Evolutionary conservation across 2,113 vertebrate species (phyloP).

Genomic region (Phaethon lepturus): DNA sequence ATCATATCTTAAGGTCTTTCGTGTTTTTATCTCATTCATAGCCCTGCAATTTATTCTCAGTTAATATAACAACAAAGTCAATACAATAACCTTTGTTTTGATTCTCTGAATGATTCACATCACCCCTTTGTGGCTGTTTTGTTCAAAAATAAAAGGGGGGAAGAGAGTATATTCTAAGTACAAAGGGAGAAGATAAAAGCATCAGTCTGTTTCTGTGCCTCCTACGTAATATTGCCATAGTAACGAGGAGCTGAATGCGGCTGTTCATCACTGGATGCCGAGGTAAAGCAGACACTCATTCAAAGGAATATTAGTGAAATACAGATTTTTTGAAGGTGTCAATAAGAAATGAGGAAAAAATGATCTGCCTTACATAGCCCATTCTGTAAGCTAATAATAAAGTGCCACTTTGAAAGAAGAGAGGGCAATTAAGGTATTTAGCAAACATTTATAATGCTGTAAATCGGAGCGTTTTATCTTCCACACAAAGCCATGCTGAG

Average conservation of each 20-base stretch:
- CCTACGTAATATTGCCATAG: slow-evolving; percentile 74
- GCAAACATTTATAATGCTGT: slow-evolving; percentile 26
- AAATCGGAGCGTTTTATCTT: not conserved
- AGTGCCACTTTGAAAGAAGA: not conserved
- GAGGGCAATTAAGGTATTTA: slow-evolving; percentile 15
- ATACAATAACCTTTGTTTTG: slow-evolving; percentile 19
- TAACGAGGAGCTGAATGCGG: slow-evolving; percentile 73
- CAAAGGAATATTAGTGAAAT: slow-evolving; percentile 41
- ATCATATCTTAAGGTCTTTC: not conserved
- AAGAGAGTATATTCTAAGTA: not conserved
- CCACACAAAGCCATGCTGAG: slow-evolving; percentile 11
- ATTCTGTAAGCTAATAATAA: not conserved
- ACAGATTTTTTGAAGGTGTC: not conserved
- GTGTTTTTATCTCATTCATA: not conserved
- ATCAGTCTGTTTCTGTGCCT: slow-evolving; percentile 29
- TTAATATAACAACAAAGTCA: not conserved
- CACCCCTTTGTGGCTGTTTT: not conserved
- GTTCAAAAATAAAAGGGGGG: slow-evolving; percentile 22
- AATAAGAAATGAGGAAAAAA: not conserved
- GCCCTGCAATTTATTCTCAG: not conserved
- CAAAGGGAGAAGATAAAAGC: slow-evolving; percentile 48
- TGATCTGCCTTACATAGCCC: not conserved
- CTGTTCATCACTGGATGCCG: slow-evolving; percentile 43
- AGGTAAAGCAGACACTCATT: slow-evolving; percentile 7
- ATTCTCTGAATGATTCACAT: not conserved